Percentiles rank a stretch among this genome's conserved stretches.
These are phyloP conservation scores for Agrochola circellaris DNA, from an alignment of 2,888 invertebrate genomes.

Conservation along the genomic window DNA sequence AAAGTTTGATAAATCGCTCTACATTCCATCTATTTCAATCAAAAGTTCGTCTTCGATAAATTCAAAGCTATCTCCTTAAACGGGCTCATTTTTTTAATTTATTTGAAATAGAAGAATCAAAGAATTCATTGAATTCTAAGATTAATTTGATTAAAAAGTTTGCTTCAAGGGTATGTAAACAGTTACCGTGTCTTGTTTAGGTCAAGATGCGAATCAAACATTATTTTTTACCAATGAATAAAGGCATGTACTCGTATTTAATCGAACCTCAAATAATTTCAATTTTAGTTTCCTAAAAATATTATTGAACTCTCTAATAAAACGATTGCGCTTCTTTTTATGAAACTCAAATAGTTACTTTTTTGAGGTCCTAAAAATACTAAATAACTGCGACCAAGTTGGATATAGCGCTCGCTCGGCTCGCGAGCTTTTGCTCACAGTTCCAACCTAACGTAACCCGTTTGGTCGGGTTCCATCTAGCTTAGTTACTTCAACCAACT, in stretches of 20 bases:
- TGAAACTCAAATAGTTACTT: neutral
- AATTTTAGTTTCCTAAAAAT: too few relatives aligned
- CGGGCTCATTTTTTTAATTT: slow-evolving; percentile 24
- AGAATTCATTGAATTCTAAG: neutral
- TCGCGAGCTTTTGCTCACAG: neutral
- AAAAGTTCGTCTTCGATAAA: slow-evolving; percentile 19
- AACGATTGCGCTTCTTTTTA: neutral
- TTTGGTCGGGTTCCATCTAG: neutral
- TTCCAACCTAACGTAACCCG: neutral
- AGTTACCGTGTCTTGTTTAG: neutral
- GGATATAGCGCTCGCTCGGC: too few relatives aligned
- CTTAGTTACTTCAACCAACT: neutral
- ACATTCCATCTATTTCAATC: slow-evolving; percentile 30
- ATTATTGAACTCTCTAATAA: neutral
- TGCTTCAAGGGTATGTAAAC: neutral
- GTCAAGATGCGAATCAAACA: neutral
- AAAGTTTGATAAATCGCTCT: slow-evolving; percentile 36
- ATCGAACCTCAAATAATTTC: neutral
- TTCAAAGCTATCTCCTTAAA: slow-evolving; percentile 5
- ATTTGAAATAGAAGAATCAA: slow-evolving; percentile 25
- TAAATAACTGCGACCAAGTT: neutral
- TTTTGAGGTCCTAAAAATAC: neutral
- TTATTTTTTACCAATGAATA: neutral
- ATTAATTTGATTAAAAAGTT: slow-evolving; percentile 19
- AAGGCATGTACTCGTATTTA: neutral